Conservation (phyloP, 2,888 invertebrate genomes). For the Mechanitis messenoides region DNA sequence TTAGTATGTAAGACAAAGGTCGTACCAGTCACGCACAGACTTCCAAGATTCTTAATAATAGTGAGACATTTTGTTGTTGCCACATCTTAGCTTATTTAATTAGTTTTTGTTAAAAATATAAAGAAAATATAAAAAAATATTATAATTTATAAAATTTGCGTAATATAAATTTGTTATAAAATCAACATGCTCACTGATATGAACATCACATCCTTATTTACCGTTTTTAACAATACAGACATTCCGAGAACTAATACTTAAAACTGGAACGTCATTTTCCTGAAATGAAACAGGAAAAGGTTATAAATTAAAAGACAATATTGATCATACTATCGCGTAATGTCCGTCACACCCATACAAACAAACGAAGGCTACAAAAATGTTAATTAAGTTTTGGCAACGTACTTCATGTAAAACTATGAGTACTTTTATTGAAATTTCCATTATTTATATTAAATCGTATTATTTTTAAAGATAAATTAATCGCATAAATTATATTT, state of each 20-base stretch:
- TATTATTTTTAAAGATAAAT: too few relatives aligned
- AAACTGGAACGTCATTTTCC: slow-evolving; percentile 12
- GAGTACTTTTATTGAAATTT: too few relatives aligned
- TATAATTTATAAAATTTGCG: too few relatives aligned
- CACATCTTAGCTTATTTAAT: background rate
- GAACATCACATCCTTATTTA: background rate
- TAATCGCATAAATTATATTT: background rate
- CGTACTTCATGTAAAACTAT: background rate
- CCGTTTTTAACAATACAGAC: background rate
- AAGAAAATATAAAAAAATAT: background rate
- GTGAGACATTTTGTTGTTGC: background rate
- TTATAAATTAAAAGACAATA: slow-evolving; percentile 21
- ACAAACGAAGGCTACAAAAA: slow-evolving; percentile 3
- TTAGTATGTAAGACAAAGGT: background rate
- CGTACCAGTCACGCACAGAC: slow-evolving; percentile 2
- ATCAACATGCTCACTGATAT: too few relatives aligned
- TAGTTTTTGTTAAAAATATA: background rate
- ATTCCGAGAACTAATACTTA: slow-evolving; percentile 17
- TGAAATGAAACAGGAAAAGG: slow-evolving; percentile 23
- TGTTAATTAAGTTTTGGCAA: background rate
- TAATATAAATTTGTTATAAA: too few relatives aligned
- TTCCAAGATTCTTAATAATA: background rate
- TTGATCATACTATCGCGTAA: slow-evolving; percentile 19
- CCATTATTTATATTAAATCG: too few relatives aligned
- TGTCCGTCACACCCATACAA: slow-evolving; percentile 15